phyloP scores from a whole-genome alignment of 2,888 invertebrate genomes.

The Andricus curvator region DNA sequence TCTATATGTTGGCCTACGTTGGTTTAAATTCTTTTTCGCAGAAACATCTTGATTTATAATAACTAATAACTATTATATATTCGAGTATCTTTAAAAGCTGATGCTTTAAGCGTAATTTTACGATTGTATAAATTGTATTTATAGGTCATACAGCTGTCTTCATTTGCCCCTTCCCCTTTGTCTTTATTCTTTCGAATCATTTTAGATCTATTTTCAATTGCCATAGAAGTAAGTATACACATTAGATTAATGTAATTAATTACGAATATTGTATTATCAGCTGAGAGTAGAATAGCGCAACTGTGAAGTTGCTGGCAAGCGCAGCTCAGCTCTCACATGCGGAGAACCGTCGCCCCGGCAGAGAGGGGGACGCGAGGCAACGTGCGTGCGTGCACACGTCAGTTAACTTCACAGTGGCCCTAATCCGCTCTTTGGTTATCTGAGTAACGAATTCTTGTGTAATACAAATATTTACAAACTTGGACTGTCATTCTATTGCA shows the following conservation, averaged over 20 bases:
- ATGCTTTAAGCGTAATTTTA: slow-evolving; percentile 7
- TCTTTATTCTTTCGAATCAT: neutral
- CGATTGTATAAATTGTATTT: slow-evolving; percentile 29
- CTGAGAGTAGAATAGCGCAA: too few species aligned
- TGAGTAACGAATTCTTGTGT: slow-evolving; percentile 50
- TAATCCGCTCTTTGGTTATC: too few species aligned
- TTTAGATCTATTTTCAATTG: slow-evolving; percentile 47
- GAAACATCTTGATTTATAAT: slow-evolving; percentile 47
- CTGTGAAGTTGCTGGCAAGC: too few species aligned
- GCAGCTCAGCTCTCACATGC: too few species aligned
- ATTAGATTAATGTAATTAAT: slow-evolving; percentile 56
- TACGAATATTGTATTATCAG: slow-evolving; percentile 65
- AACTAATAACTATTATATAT: slow-evolving; percentile 13
- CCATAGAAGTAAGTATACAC: slow-evolving; percentile 55
- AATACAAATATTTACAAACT: slow-evolving; percentile 62
- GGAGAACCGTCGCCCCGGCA: too few species aligned
- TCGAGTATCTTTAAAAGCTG: neutral
- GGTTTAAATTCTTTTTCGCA: neutral
- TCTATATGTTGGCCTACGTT: neutral
- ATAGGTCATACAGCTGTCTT: slow-evolving; percentile 8
- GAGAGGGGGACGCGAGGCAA: too few species aligned
- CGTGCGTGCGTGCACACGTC: too few species aligned
- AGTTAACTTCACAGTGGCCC: too few species aligned
- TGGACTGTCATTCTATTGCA: neutral
- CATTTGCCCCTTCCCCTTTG: neutral